Evolutionary conservation across 92 coral and sea anemone species (phyloP), one percentile per base, ranked within the genome.

Genomic region (Bergia puertoricense): DNA sequence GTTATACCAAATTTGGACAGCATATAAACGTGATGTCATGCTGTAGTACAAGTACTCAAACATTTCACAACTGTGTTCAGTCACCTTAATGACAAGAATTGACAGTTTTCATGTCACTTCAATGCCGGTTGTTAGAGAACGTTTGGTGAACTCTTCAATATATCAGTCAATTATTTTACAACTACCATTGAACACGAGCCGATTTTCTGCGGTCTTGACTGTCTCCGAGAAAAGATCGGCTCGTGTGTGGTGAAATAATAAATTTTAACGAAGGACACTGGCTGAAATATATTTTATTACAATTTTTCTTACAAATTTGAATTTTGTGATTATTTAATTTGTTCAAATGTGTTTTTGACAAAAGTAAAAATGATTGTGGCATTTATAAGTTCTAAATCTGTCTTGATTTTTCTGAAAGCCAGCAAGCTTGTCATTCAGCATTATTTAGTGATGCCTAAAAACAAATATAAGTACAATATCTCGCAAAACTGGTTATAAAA

Each of bases 281-380:
- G 8, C 23, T 43, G 51, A 42, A 42, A 45, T 16, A 76, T 76
- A 42, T 76, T 76, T 77, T 77, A 9, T 45, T 15, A 77, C 81
- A 46, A 44, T 18, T 46, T 16, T 18, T 77, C 51, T 77, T 45
- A 77, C 62, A 77, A 45, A 44, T 77, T 43, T 23, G 41, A 22
- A 77, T 44, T 77, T 77, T 77, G 62, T 77, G 81, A 50, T 46
- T 18, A 76, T 20, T 42, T 45, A 39, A 43, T 45, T 46, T 77
- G 39, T 77, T 77, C 51, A 2, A 77, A 15, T 44, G 51, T 77
- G 81, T 77, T 77, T 54, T n/a, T 77, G 81, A 6, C 42, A 16
- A 45, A 77, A 45, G 13, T 20, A 16, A 44, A 46, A 77, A 79
- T 59, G 57, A 30, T 50, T 50, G 54, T 45, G 20, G 20, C 54